Percentiles rank a stretch among this genome's conserved stretches.
phyloP scores from a whole-genome alignment of 1,140 invertebrate species.

The Drosophila bipectinata region DNA sequence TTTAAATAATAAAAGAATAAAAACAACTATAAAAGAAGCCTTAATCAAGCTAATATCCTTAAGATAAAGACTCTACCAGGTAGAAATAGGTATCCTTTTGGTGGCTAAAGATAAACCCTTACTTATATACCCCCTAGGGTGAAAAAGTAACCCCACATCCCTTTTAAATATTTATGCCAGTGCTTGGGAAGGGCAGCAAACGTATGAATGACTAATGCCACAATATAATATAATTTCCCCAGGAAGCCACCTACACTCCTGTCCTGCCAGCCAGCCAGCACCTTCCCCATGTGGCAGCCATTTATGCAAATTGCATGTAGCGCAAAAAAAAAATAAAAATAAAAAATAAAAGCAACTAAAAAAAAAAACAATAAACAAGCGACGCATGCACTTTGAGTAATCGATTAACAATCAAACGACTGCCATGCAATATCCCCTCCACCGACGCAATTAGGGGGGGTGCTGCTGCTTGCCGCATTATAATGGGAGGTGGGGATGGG shows the following conservation, averaged over 20 bases:
- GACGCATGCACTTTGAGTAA: constrained; percentile 44
- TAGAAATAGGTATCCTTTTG: too few relatives aligned
- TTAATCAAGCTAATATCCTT: too few relatives aligned
- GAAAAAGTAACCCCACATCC: too few relatives aligned
- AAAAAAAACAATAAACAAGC: constrained; percentile 37
- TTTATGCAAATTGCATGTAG: constrained; percentile 32
- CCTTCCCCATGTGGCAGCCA: not conserved
- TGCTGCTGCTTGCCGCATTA: not conserved
- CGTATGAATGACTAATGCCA: constrained; percentile 23
- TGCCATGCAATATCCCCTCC: constrained; percentile 1
- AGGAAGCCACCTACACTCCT: not conserved
- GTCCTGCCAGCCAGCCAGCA: too few relatives aligned
- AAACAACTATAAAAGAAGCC: too few relatives aligned
- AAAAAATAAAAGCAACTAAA: constrained; percentile 21
- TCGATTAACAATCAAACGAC: constrained; percentile 58
- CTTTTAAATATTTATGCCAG: not conserved
- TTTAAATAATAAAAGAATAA: too few relatives aligned
- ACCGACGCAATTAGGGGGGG: constrained; percentile 14
- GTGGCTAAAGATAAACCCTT: too few relatives aligned
- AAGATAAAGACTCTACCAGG: too few relatives aligned
- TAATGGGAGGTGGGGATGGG: too few relatives aligned
- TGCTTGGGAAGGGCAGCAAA: not conserved
- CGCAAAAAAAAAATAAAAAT: constrained; percentile 25
- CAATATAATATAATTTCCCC: constrained; percentile 17
- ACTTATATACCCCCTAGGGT: too few relatives aligned